phyloP scores from a whole-genome alignment of 2,113 vertebrate genomes.

The Ptilorrhoa leucosticta region DNA sequence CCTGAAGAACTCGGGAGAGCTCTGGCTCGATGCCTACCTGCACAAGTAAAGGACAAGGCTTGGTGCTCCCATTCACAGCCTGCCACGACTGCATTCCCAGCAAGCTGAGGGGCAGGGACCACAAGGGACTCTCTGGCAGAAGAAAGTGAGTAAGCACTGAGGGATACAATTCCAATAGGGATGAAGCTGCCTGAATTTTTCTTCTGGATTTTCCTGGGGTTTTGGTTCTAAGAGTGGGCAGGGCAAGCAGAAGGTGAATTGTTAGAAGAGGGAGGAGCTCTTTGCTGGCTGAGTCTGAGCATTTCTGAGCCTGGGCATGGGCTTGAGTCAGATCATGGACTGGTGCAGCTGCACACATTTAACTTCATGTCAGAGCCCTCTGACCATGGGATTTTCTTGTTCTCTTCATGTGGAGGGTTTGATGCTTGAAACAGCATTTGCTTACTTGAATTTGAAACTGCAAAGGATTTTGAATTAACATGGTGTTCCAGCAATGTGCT shows the following conservation, averaged over 20 bases:
- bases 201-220: neutral
- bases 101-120: neutral
- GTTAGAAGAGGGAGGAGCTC: neutral
- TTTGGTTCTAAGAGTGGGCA: neutral
- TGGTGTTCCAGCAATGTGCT: neutral
- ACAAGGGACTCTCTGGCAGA: neutral
- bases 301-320: neutral
- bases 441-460: neutral
- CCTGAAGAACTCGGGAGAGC: conserved; percentile 74
- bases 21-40: conserved; percentile 80
- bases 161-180: neutral
- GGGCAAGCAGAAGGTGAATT: neutral
- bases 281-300: neutral
- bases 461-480: neutral
- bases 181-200: neutral
- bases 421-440: neutral
- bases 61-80: neutral
- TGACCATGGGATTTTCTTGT: neutral
- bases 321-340: neutral
- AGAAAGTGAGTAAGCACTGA: neutral
- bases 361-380: neutral
- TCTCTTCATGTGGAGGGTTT: neutral
- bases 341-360: neutral
- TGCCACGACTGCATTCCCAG: neutral
- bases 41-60: conserved; percentile 63